Evolutionary conservation across 2,113 vertebrate genomes (phyloP).

Genomic region (Eptesicus fuscus): DNA sequence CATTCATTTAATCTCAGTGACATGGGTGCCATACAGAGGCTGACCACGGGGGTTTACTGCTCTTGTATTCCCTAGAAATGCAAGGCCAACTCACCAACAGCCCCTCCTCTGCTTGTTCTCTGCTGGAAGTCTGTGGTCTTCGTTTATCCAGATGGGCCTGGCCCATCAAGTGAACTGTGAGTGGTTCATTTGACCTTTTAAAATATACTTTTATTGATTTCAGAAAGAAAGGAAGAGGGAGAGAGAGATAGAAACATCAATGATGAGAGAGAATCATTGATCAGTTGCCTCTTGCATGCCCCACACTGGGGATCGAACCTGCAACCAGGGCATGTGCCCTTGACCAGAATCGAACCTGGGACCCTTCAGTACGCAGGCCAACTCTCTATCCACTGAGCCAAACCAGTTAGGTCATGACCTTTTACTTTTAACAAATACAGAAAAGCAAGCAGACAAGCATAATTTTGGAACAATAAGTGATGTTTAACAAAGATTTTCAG

Average conservation of each 20-base stretch:
- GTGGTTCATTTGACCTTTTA: neutral
- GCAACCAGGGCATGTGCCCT: too few species aligned
- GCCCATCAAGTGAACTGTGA: neutral
- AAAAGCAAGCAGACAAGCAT: neutral
- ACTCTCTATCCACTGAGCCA: too few species aligned
- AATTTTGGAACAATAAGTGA: conserved; percentile 9
- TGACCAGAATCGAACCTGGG: too few species aligned
- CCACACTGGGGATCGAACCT: too few species aligned
- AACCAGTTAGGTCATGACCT: neutral
- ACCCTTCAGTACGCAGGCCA: too few species aligned
- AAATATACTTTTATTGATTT: too few species aligned
- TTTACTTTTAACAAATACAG: neutral
- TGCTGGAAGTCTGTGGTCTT: neutral
- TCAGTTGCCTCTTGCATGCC: too few species aligned
- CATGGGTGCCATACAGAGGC: neutral
- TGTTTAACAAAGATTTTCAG: neutral
- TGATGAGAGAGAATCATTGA: too few species aligned
- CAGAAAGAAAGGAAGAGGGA: too few species aligned
- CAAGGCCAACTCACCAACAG: neutral
- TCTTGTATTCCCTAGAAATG: neutral
- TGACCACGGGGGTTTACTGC: neutral
- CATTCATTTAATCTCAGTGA: neutral
- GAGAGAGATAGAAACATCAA: too few species aligned
- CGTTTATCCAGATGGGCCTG: neutral
- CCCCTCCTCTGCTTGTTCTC: neutral